Evolutionary conservation across 2,797 vertebrate species (phyloP), one percentile per base, ranked within the genome.

Genomic region (Leptoclinus maculatus): DNA sequence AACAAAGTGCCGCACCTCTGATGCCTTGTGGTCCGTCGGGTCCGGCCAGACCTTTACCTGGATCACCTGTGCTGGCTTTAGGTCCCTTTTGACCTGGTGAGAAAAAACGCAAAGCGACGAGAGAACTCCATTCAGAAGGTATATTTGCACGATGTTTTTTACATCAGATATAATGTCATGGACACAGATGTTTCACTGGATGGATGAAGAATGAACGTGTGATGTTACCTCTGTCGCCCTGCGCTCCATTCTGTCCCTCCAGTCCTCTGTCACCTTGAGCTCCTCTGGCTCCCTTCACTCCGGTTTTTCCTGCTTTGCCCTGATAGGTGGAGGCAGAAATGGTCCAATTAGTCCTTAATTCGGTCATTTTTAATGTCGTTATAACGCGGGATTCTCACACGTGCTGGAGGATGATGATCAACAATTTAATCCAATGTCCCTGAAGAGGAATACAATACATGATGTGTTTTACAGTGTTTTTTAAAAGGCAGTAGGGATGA

Each of bases 261-360:
- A 95, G 19, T 29, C 94, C 94, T 76, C 53, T 57, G 74, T 92
- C 91, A 11, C 95, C 94, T 79, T 88, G 92, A 65, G 53, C 69
- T 1, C 95, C 95, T 84, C 89, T 83, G 41, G 85, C 66, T 79
- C 94, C 92, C 79, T 94, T 94, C 4, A 81, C 68, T 71, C 91
- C 94, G 5, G 86, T 36, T 87, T 93, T 94, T 71, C 94, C 94
- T 60, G 84, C 54, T 93, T 96, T 96, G 17, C 94, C 95, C 93
- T 95, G 79, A 82, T 39, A 49, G 16, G 76, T 25, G 60, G 74
- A 83, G 34, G 8, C 32, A 71, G 21, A 57, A 27, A 64, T 2
- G 5, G 16, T 38, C 8, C 6, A 54, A 23, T 68, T 49, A 47
- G 1, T 0, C n/a, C 21, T 53, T 10, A 11, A 32, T 29, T n/a